These are phyloP conservation scores for Metellina segmentata DNA, from an alignment of 2,888 invertebrate species.

Conservation along the genomic window DNA sequence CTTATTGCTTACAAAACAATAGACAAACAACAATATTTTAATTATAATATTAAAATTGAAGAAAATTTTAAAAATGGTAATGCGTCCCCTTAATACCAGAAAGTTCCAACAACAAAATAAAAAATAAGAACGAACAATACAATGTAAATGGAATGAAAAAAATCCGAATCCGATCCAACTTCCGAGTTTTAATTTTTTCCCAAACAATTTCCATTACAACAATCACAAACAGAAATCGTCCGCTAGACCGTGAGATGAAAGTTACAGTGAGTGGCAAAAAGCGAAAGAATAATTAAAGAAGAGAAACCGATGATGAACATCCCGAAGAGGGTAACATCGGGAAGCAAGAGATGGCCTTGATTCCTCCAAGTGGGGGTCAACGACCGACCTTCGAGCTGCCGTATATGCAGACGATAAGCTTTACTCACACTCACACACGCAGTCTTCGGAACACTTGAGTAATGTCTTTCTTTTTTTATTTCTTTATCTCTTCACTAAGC, in stretches of 20 bases:
- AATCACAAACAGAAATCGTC: background rate
- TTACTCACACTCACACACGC: constrained; percentile 27
- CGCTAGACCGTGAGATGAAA: constrained; percentile 11
- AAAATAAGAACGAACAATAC: background rate
- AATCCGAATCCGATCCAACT: background rate
- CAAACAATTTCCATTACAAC: background rate
- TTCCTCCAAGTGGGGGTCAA: constrained; percentile 35
- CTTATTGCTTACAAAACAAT: no score
- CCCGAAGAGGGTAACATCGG: constrained; percentile 1
- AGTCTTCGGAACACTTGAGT: constrained; percentile 50
- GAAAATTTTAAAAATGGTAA: no score
- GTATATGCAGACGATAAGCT: constrained; percentile 47
- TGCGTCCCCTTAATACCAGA: no score
- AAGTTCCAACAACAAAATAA: no score
- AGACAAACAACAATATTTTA: no score
- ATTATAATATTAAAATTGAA: no score
- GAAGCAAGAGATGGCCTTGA: constrained; percentile 56
- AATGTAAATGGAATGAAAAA: background rate
- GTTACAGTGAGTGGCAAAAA: background rate
- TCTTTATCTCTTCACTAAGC: background rate
- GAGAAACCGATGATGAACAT: constrained; percentile 9
- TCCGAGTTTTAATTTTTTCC: background rate
- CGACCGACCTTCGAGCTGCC: constrained; percentile 66
- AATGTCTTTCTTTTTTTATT: constrained; percentile 31
- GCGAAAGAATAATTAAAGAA: constrained; percentile 20